Conservation (phyloP, 2,113 vertebrate species). For the Eolophus roseicapilla region DNA sequence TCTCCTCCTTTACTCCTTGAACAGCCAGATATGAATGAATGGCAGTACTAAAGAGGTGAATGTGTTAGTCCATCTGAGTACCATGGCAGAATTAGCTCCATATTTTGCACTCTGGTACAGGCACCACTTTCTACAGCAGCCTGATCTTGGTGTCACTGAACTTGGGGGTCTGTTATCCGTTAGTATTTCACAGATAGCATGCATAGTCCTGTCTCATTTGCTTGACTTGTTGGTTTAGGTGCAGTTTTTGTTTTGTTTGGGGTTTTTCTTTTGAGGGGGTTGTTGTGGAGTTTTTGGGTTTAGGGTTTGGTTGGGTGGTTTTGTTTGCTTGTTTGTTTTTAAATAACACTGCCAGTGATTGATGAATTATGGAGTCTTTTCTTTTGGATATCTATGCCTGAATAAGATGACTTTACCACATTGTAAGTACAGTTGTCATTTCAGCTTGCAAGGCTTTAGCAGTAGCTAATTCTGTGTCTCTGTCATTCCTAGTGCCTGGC, state of each 20-base stretch:
- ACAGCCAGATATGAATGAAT: background rate
- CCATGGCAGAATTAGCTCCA: background rate
- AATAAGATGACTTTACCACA: background rate
- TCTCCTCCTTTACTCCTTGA: background rate
- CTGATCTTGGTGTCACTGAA: background rate
- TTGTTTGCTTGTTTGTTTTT: background rate
- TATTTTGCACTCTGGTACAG: background rate
- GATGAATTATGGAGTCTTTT: background rate
- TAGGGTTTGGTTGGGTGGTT: background rate
- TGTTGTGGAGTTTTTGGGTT: background rate
- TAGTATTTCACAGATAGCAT: background rate
- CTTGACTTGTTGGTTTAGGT: background rate
- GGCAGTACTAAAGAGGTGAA: background rate
- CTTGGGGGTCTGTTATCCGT: background rate
- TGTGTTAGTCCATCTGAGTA: background rate
- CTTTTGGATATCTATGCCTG: background rate
- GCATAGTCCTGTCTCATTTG: background rate
- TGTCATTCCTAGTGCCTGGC: background rate
- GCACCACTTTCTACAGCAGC: background rate
- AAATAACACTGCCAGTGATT: background rate
- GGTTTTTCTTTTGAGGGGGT: background rate
- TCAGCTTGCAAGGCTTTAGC: conserved; percentile 30
- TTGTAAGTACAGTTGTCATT: background rate
- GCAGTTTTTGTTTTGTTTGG: background rate
- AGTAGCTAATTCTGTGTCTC: background rate